Percentiles rank a stretch among this genome's conserved stretches.
Conservation (phyloP, 2,113 vertebrate genomes). For the Nothoprocta perdicaria region DNA sequence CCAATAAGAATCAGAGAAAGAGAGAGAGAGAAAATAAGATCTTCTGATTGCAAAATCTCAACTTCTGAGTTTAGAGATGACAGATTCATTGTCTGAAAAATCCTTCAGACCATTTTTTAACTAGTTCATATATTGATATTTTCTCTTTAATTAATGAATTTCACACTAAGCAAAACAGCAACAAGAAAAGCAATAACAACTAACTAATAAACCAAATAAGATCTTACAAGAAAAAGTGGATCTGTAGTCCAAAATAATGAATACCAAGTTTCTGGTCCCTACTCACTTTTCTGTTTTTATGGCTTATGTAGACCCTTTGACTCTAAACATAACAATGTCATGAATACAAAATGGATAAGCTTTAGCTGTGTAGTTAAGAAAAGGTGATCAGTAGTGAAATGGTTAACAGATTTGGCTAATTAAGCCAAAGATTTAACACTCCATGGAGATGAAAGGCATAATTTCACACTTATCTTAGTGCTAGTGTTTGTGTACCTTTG, state of each 20-base stretch:
- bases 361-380: background rate
- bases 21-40: too few relatives aligned
- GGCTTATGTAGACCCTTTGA: background rate
- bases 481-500: background rate
- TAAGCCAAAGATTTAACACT: background rate
- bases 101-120: background rate
- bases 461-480: background rate
- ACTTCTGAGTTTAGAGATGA: background rate
- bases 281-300: background rate
- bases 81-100: background rate
- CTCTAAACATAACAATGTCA: background rate
- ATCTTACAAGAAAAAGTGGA: background rate
- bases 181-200: background rate
- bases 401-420: conserved; percentile 2
- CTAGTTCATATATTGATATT: background rate
- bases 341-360: background rate
- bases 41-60: background rate
- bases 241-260: background rate
- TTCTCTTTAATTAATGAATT: background rate
- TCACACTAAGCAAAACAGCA: background rate
- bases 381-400: background rate
- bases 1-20: background rate
- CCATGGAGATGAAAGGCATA: background rate
- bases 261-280: background rate
- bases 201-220: background rate